phyloP scores from a whole-genome alignment of 2,888 invertebrate species.

The Phortica magna region DNA sequence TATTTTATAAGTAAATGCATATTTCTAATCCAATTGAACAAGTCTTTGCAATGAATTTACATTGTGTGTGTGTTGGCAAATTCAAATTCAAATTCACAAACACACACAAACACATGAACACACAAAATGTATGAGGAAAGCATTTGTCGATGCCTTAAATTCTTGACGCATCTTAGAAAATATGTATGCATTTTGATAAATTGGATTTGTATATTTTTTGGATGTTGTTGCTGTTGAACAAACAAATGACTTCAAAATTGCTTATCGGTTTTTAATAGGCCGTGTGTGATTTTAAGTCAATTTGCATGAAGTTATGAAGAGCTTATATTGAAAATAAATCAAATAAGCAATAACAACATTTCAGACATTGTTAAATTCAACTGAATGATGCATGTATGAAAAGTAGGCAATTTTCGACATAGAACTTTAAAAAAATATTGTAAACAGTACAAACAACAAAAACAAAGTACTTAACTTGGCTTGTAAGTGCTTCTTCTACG shows the following conservation, averaged over 20 bases:
- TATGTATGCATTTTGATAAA: slow-evolving; percentile 71
- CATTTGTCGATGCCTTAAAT: slow-evolving; percentile 31
- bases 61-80: slow-evolving; percentile 48
- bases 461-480: background rate
- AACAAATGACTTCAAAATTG: slow-evolving; percentile 47
- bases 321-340: slow-evolving; percentile 71
- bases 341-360: slow-evolving; percentile 37
- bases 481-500: background rate
- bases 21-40: background rate
- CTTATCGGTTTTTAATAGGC: slow-evolving; percentile 35
- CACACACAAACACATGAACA: slow-evolving; percentile 22
- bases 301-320: slow-evolving; percentile 62
- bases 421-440: too few relatives aligned
- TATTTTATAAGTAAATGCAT: background rate
- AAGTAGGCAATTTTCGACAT: too few relatives aligned
- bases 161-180: slow-evolving; percentile 52
- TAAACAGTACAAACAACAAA: background rate
- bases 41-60: background rate
- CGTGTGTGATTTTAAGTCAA: slow-evolving; percentile 13
- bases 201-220: slow-evolving; percentile 49
- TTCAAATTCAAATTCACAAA: slow-evolving; percentile 57
- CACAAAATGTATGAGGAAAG: slow-evolving; percentile 36
- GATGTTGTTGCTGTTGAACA: slow-evolving; percentile 33
- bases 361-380: background rate
- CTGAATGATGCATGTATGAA: too few relatives aligned